Base-by-base conservation (phyloP, 2,113 vertebrate species). In the Macquaria australasica region DNA sequence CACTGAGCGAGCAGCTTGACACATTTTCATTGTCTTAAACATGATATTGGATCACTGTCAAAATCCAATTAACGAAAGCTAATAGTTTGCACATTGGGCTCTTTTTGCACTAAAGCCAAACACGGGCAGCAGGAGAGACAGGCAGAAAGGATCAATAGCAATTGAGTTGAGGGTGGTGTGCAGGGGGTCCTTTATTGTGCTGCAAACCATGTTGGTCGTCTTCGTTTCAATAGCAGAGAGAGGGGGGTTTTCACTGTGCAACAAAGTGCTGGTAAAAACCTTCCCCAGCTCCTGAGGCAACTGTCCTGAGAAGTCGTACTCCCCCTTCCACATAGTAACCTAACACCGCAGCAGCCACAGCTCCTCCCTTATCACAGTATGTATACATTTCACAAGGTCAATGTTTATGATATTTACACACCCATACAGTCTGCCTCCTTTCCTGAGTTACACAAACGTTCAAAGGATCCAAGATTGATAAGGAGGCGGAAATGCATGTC, bases 121-220 rank as follows among this genome's bases (percentile, higher is more conserved):
- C 88, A 68, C 31, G 69, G 87, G 51, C 89, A 89, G 88, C 89
- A 89, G 89, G 66, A 91, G 77, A 60, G 82, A 89, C 89, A 86
- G 89, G 18, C 88, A 84, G 81, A 73, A 8, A 28, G 77, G 92
- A 96, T 95, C 95, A 86, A 95, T 94, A 95, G 94, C 94, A 93
- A 96, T 56, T 56, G 89, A 93, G 93, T 92, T 86, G 9, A 91
- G 83, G 63, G 84, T 88, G 89, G 90, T 82, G 87, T 77, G 88
- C 66, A 79, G 82, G 92, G 83, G 91, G 89, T 85, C 84, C 79
- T 91, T 76, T 51, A 82, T 94, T 95, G 95, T 92, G 84, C 93
- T 88, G 55, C 86, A 92, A 45, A 92, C 84, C 95, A 92, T 93
- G 89, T 88, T 67, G 79, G 83, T 79, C 88, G 86, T 83, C 90